Conservation (phyloP, 2,888 invertebrate genomes). For the Galeruca laticollis region DNA sequence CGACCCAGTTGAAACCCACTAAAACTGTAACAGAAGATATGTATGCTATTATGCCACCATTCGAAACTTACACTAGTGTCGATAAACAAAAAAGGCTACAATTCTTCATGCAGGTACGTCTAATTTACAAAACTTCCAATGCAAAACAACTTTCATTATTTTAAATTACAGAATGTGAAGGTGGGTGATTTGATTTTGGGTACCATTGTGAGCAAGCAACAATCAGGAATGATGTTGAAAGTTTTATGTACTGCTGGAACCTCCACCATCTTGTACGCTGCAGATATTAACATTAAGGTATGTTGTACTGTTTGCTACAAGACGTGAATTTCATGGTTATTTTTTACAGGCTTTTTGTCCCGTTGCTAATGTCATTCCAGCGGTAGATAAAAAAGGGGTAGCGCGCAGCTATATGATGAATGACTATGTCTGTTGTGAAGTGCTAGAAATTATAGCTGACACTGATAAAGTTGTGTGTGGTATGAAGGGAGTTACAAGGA, state of each 20-base stretch:
- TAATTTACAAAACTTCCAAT: neutral
- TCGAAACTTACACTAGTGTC: slow-evolving; percentile 85
- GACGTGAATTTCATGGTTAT: neutral
- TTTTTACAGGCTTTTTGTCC: slow-evolving; percentile 75
- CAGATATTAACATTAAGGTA: slow-evolving; percentile 90
- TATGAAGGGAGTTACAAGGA: slow-evolving; percentile 83
- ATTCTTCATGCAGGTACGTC: slow-evolving; percentile 84
- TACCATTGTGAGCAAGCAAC: slow-evolving; percentile 80
- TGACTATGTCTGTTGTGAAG: slow-evolving; percentile 90
- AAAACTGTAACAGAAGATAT: slow-evolving; percentile 72
- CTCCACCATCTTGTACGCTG: slow-evolving; percentile 83
- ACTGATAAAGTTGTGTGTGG: slow-evolving; percentile 89
- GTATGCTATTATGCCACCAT: slow-evolving; percentile 87
- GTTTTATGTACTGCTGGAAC: slow-evolving; percentile 86
- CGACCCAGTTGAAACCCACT: slow-evolving; percentile 65
- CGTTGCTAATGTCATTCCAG: slow-evolving; percentile 79
- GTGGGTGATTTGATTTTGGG: slow-evolving; percentile 86
- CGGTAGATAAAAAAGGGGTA: slow-evolving; percentile 83
- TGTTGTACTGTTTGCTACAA: slow-evolving; percentile 40
- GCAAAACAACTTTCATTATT: neutral
- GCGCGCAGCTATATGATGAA: slow-evolving; percentile 83
- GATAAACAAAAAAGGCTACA: slow-evolving; percentile 82
- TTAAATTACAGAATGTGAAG: slow-evolving; percentile 71
- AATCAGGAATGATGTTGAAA: slow-evolving; percentile 81
- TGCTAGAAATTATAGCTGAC: slow-evolving; percentile 87